Evolutionary conservation across 2,113 vertebrate species (phyloP).

Genomic region (Pygoscelis antarcticus): DNA sequence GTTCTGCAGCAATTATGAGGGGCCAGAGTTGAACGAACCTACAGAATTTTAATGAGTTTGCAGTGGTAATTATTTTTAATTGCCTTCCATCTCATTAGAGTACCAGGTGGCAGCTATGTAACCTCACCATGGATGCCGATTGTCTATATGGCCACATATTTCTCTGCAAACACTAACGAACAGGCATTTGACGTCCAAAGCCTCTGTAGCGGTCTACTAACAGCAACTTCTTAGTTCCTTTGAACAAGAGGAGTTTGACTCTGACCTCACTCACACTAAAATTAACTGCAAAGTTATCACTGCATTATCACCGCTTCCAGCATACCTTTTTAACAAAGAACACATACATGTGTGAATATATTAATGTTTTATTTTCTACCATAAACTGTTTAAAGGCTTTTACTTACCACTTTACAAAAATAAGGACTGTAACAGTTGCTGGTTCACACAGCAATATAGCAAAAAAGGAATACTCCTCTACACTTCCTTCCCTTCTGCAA

Average conservation of each 20-base stretch:
- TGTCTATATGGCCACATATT: background rate
- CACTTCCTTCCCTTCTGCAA: background rate
- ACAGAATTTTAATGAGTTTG: conserved; percentile 42
- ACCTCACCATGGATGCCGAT: conserved; percentile 2
- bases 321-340: background rate
- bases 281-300: background rate
- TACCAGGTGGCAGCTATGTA: conserved; percentile 44
- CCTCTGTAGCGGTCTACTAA: background rate
- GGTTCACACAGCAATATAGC: background rate
- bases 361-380: background rate
- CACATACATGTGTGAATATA: background rate
- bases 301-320: rapidly evolving
- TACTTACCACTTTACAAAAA: background rate
- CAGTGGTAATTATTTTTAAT: conserved; percentile 67
- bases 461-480: background rate
- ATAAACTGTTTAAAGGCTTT: background rate
- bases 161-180: conserved; percentile 25
- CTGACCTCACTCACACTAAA: background rate
- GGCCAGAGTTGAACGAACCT: conserved; percentile 11
- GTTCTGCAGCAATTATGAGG: conserved; percentile 5
- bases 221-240: background rate
- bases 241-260: background rate
- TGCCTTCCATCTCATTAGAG: conserved; percentile 45
- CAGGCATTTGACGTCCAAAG: background rate
- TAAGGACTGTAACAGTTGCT: background rate